Conservation (phyloP, 2,113 vertebrate genomes). For the Pelecanoides urinatrix region DNA sequence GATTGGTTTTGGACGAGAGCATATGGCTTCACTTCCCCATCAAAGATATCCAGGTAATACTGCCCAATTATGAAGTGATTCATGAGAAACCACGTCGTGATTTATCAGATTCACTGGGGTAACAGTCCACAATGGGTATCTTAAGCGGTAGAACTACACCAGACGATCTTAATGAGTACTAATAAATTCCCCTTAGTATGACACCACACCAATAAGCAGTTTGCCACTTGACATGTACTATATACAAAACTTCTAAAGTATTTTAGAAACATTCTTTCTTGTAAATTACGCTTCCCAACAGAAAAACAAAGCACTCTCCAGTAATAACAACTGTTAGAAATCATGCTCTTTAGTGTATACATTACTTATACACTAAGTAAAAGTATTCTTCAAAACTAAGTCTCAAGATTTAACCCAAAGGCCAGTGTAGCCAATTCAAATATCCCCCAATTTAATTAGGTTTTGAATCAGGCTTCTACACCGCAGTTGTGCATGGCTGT, state of each 20-base stretch:
- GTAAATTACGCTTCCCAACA: background rate
- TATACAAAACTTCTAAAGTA: background rate
- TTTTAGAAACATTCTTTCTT: background rate
- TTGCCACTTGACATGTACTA: background rate
- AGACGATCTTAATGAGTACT: background rate
- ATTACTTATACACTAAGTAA: background rate
- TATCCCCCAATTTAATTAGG: background rate
- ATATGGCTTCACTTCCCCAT: background rate
- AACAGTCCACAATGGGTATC: background rate
- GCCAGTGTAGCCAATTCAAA: background rate
- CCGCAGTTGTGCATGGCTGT: background rate
- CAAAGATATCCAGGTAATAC: background rate
- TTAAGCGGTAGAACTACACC: background rate
- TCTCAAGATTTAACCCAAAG: background rate
- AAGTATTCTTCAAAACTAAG: background rate
- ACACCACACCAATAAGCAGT: background rate
- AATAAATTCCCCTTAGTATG: background rate
- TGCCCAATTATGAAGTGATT: background rate
- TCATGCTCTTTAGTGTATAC: background rate
- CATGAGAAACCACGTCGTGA: background rate
- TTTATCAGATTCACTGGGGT: background rate
- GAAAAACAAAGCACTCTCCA: background rate
- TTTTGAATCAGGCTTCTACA: background rate
- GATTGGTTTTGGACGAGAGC: background rate
- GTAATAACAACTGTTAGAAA: background rate